These are phyloP conservation scores for Oryzias sinensis DNA, from an alignment of 2,797 vertebrate genomes.

Conservation along the genomic window DNA sequence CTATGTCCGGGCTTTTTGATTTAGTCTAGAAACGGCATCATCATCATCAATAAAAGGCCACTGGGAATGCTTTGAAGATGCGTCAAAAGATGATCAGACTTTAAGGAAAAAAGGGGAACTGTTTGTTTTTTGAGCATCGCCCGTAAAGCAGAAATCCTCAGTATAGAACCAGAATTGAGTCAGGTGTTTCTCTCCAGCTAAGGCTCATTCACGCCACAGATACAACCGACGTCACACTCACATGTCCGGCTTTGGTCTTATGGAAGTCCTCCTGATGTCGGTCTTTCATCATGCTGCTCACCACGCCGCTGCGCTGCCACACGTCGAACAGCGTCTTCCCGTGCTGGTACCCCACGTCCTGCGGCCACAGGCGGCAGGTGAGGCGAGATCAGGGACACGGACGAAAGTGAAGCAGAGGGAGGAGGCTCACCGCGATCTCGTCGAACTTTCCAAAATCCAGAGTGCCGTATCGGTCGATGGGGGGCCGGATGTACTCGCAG, in stretches of 20 bases:
- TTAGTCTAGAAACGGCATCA: too few species aligned
- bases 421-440: slow-evolving; percentile 88
- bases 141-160: too few species aligned
- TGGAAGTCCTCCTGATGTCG: slow-evolving; percentile 83
- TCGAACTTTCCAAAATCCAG: slow-evolving; percentile 93
- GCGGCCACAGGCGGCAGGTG: background rate
- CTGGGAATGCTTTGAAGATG: too few species aligned
- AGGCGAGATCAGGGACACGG: background rate
- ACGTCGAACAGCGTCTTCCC: slow-evolving; percentile 89
- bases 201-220: background rate
- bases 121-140: too few species aligned
- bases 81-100: too few species aligned
- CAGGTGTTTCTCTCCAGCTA: background rate
- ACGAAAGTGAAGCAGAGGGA: background rate
- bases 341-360: slow-evolving; percentile 94
- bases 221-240: slow-evolving; percentile 63
- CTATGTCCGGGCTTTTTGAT: too few species aligned
- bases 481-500: slow-evolving; percentile 91
- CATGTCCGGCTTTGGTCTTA: slow-evolving; percentile 82
- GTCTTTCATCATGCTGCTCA: slow-evolving; percentile 91
- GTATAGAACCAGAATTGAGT: too few species aligned
- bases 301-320: slow-evolving; percentile 87
- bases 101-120: too few species aligned
- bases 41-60: too few species aligned
- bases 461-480: slow-evolving; percentile 89